Evolutionary conservation across 2,797 vertebrate species (phyloP).

Genomic region (Heliangelus exortis): DNA sequence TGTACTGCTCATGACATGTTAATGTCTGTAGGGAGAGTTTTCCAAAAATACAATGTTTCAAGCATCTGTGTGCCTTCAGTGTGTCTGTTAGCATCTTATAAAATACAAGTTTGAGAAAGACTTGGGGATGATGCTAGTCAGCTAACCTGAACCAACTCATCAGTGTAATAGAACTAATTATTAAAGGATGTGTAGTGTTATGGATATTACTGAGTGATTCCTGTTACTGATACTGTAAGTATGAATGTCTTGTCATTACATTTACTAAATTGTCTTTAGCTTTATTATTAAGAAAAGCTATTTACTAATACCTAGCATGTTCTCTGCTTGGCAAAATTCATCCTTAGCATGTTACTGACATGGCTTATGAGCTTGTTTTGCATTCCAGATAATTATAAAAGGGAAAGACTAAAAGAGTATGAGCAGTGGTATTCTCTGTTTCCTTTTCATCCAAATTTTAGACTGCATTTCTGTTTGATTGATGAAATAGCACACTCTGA

Average conservation of each 20-base stretch:
- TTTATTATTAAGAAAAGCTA: constrained; percentile 20
- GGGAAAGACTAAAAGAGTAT: neutral
- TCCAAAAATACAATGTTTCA: neutral
- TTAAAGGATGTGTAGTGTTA: neutral
- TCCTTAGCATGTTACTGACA: constrained; percentile 60
- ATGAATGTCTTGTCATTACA: constrained; percentile 28
- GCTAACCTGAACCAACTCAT: neutral
- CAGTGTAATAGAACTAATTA: neutral
- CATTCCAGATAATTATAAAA: neutral
- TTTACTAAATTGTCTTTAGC: constrained; percentile 30
- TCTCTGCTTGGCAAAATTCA: constrained; percentile 70
- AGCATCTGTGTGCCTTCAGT: neutral
- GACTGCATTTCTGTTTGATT: neutral
- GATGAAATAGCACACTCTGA: neutral
- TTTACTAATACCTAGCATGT: constrained; percentile 72
- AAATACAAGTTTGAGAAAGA: neutral
- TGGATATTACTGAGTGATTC: neutral
- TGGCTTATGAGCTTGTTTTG: constrained; percentile 51
- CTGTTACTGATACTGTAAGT: neutral
- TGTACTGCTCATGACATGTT: neutral
- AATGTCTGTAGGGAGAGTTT: neutral
- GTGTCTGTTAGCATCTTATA: neutral
- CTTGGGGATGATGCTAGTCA: neutral
- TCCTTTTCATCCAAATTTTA: neutral
- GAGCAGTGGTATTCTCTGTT: neutral